phyloP scores from a whole-genome alignment of 2,888 invertebrate species.

The Ecliptopera silaceata region DNA sequence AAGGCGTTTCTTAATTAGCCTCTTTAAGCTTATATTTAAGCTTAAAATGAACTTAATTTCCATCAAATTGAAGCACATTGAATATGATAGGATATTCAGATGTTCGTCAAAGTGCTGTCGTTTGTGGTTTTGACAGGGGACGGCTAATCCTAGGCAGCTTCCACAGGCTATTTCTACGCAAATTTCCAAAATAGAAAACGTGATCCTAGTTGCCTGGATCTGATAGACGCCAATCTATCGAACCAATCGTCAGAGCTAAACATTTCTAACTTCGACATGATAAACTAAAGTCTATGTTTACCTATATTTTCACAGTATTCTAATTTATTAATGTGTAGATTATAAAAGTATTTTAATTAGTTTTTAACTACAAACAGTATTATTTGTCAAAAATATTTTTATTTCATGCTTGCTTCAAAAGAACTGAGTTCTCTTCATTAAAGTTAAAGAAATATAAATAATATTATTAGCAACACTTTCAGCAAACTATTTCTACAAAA shows the following conservation, averaged over 20 bases:
- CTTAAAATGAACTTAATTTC: too few species aligned
- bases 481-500: conserved; percentile 12
- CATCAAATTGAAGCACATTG: neutral
- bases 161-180: conserved; percentile 18
- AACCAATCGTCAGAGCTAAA: neutral
- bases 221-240: neutral
- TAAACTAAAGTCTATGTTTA: neutral
- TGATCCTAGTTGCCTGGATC: conserved; percentile 1
- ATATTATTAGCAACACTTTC: neutral
- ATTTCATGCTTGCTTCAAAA: neutral
- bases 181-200: conserved; percentile 14
- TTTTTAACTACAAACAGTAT: too few species aligned
- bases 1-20: too few species aligned
- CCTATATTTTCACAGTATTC: too few species aligned
- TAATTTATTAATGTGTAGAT: too few species aligned
- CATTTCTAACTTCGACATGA: neutral
- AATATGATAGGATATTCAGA: conserved; percentile 5
- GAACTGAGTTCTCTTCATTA: neutral
- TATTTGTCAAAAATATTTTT: neutral
- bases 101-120: conserved; percentile 5
- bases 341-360: too few species aligned
- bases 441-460: neutral
- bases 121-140: neutral
- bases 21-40: too few species aligned
- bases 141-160: conserved; percentile 8